These are phyloP conservation scores for Podabrus alpinus DNA, from an alignment of 2,888 invertebrate species.

Conservation along the genomic window DNA sequence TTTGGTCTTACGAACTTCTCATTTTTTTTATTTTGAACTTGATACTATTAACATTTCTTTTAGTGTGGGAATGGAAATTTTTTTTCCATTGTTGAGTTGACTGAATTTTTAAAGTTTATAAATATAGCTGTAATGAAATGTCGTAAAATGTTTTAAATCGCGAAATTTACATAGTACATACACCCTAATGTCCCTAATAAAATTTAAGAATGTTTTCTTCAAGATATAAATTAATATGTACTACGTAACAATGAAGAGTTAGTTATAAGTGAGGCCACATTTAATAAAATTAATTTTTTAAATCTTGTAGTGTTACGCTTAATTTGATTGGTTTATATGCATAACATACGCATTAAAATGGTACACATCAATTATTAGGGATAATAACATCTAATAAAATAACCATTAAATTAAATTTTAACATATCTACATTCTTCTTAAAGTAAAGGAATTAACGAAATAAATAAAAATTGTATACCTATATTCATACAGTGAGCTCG, in stretches of 20 bases:
- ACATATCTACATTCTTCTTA: neutral
- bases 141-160: neutral
- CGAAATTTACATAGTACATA: neutral
- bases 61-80: neutral
- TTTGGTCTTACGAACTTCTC: neutral
- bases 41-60: no score
- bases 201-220: neutral
- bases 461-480: neutral
- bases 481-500: no score
- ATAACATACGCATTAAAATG: neutral
- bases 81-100: neutral
- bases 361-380: neutral
- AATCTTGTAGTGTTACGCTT: neutral
- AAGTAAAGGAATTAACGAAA: neutral
- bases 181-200: neutral
- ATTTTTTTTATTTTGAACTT: neutral
- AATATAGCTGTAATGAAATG: neutral
- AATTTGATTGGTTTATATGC: neutral
- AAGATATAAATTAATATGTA: no score
- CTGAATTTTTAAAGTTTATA: neutral
- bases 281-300: neutral
- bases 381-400: neutral
- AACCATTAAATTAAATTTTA: neutral
- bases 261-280: neutral
- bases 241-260: no score